Evolutionary conservation across 2,113 vertebrate genomes (phyloP).

Genomic region (Bufo bufo): DNA sequence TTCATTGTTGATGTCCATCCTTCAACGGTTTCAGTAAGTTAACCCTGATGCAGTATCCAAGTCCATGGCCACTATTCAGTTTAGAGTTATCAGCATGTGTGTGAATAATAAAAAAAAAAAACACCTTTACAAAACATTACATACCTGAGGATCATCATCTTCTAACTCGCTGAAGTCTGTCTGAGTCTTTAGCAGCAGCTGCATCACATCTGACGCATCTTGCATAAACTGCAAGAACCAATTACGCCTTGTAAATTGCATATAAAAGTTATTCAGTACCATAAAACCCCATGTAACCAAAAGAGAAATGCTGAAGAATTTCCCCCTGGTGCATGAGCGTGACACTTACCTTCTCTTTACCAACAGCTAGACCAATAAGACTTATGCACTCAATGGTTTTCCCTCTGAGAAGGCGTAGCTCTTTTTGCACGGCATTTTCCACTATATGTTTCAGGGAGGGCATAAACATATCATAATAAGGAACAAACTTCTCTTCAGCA

Average conservation of each 20-base stretch:
- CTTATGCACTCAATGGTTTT: slow-evolving; percentile 99
- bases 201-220: slow-evolving; percentile 98
- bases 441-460: slow-evolving; percentile 96
- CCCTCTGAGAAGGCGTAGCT: slow-evolving; percentile 90
- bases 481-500: slow-evolving; percentile 97
- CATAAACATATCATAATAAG: slow-evolving; percentile 98
- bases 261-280: background rate
- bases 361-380: slow-evolving; percentile 95
- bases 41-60: too few relatives aligned
- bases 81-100: too few relatives aligned
- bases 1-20: background rate
- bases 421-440: slow-evolving; percentile 95
- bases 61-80: too few relatives aligned
- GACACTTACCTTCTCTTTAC: slow-evolving; percentile 89
- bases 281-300: background rate
- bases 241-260: background rate
- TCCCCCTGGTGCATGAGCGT: background rate
- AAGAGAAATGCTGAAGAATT: too few relatives aligned
- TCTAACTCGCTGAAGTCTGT: slow-evolving; percentile 96
- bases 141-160: slow-evolving; percentile 96
- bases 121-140: background rate
- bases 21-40: too few relatives aligned
- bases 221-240: slow-evolving; percentile 87
- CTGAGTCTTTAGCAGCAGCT: slow-evolving; percentile 93
- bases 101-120: too few relatives aligned